Evolutionary conservation across 2,797 vertebrate genomes (phyloP), one percentile per base, ranked within the genome.

Genomic region (Alcedo atthis): DNA sequence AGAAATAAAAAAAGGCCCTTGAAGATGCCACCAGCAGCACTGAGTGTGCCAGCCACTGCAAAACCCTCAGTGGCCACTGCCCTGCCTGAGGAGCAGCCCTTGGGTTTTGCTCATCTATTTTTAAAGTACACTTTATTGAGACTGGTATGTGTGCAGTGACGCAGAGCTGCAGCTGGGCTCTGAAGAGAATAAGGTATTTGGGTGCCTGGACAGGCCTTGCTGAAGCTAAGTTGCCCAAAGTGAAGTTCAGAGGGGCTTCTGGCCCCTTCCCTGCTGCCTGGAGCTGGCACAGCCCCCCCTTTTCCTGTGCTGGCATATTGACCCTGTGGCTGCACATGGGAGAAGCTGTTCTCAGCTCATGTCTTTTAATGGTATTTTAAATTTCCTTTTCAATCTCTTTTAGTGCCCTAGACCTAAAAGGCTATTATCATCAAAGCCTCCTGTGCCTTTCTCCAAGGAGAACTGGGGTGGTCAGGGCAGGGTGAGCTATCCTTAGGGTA

Each of bases 21-120:
- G 58, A 46, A 35, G 61, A 53, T 0, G 5, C 18, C 42, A 16
- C 32, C 0, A 1, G 78, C 81, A 79, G 67, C 0, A 1, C 76
- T 6, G 15, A 6, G 58, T 3, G 7, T 8, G 28, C 54, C 17
- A 30, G 59, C 55, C 8, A 21, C 30, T n/a, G 61, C 7, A 32
- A 28, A 51, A 45, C 3, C 37, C 37, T 40, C 14, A 19, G 68
- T 0, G n/a, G 35, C 45, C 24, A 21, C 25, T 25, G 83, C 45
- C 18, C 67, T 18, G 42, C 83, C 77, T 9, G 15, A 48, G 73
- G 46, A 85, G 19, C 22, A 1, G 30, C 58, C 62, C 77, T 63
- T 26, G 86, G n/a, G 57, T 18, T 91, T 61, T 67, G 22, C 46
- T 55, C 58, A 49, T 68, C 69, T 84, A 33, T 83, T 94, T 95